Base-by-base conservation (phyloP, 2,888 invertebrate genomes). In the Chalcis sispes region DNA sequence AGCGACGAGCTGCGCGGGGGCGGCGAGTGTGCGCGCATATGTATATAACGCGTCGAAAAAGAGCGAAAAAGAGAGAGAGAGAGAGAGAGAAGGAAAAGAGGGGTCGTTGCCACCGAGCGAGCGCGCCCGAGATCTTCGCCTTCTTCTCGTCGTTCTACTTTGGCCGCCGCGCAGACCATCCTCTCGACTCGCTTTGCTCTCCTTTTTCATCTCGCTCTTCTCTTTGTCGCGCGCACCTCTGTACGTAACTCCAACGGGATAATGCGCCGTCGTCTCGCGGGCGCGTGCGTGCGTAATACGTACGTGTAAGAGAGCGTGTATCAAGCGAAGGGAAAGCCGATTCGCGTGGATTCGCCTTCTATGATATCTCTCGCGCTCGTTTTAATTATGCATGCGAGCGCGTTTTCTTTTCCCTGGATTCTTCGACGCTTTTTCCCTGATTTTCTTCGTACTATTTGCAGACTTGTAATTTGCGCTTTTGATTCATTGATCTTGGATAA, bases 91-190 rank as follows among this genome's bases (percentile, higher is more conserved):
- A 32, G 32, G 20, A 78, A 81, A 82, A 61, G 40, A 20, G 84
- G 83, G 86, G 85, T 86, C 86, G 86, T 85, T 85, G 86, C 83
- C 84, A 82, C 83, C 81, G n/a, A n/a, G n/a, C n/a, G n/a, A n/a
- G n/a, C n/a, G 79, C 81, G 83, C 81, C 82, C 81, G 81, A 80
- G 79, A 81, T 80, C 81, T 80, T 82, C 75, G 74, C 69, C 74
- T 77, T 69, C 73, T 62, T 64, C 75, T 62, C 74, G n/a, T 78
- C 74, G 77, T 71, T 73, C 73, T 29, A 73, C 64, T 73, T 76
- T 64, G 59, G 32, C 42, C 18, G 52, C 50, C 48, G 42, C 20
- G 40, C 40, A 40, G 5, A 20, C 5, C 20, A 15, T 27, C 5
- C 5, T 25, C 3, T 7, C 29, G 13, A 25, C 56, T 56, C 15